phyloP scores from a whole-genome alignment of 2,797 vertebrate genomes.

The Chanos chanos region DNA sequence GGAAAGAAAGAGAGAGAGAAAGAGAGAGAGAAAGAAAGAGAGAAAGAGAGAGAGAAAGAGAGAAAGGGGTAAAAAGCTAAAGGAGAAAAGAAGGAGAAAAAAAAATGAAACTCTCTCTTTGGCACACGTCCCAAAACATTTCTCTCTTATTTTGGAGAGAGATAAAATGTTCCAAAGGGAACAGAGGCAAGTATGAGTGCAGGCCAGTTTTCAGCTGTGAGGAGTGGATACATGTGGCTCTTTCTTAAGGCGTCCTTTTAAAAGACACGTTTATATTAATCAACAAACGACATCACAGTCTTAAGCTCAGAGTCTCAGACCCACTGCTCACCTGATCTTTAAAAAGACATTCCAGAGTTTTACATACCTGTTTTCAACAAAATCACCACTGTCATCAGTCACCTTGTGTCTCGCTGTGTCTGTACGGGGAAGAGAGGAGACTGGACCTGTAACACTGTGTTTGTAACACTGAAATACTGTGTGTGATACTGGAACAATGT shows the following conservation, averaged over 20 bases:
- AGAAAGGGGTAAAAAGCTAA: not conserved
- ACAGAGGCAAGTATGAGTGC: not conserved
- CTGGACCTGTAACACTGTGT: too few species aligned
- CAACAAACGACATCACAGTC: not conserved
- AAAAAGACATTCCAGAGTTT: not conserved
- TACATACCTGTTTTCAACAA: too few species aligned
- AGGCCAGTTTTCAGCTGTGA: too few species aligned
- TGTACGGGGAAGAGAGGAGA: too few species aligned
- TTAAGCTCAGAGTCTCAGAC: not conserved
- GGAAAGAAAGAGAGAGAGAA: not conserved
- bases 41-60: conserved; percentile 7
- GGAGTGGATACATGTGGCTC: too few species aligned
- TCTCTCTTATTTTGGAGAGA: conserved; percentile 46
- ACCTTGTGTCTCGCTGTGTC: too few species aligned
- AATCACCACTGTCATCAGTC: too few species aligned
- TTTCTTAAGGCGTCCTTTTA: not conserved
- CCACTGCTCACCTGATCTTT: not conserved
- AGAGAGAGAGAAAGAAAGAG: conserved; percentile 1
- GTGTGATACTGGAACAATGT: too few species aligned
- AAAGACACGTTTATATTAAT: not conserved
- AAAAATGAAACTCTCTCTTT: conserved; percentile 29
- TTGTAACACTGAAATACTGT: too few species aligned
- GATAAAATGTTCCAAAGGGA: conserved; percentile 67
- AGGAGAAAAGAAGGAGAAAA: not conserved
- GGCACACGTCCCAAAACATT: conserved; percentile 38